A percentile compares a stretch with the other conserved stretches of the same genome.
Conservation (phyloP, 2,113 vertebrate genomes). For the Verasper variegatus region DNA sequence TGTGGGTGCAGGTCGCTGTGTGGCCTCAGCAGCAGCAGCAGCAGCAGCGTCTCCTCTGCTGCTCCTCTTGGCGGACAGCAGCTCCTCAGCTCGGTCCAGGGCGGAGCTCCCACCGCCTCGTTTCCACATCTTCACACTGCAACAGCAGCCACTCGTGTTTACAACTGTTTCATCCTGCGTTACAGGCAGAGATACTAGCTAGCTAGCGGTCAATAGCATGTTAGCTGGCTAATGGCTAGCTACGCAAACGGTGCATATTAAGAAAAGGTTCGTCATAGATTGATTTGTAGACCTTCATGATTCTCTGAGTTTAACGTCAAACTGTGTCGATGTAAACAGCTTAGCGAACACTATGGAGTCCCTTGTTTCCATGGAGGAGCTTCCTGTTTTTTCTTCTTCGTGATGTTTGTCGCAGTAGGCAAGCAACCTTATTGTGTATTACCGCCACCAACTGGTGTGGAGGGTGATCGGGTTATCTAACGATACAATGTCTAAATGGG, state of each 20-base stretch:
- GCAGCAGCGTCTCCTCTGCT: background rate
- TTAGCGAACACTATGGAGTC: slow-evolving; percentile 11
- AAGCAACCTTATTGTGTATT: background rate
- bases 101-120: slow-evolving; percentile 70
- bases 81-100: slow-evolving; percentile 78
- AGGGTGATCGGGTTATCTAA: too few relatives aligned
- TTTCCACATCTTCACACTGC: slow-evolving; percentile 72
- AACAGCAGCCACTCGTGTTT: background rate
- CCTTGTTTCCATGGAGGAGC: slow-evolving; percentile 36
- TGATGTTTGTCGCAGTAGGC: background rate
- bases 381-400: background rate
- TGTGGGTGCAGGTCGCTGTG: background rate
- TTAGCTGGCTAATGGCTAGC: background rate
- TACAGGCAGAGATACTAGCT: background rate
- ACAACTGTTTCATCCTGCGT: background rate
- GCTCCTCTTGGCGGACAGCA: slow-evolving; percentile 71
- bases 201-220: background rate
- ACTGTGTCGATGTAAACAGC: background rate
- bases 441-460: background rate
- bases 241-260: background rate
- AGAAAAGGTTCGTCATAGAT: background rate
- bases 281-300: background rate
- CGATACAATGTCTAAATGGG: too few relatives aligned
- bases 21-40: background rate
- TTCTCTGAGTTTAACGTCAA: rapidly evolving